Conservation (phyloP, 2,113 vertebrate species). For the Lontra canadensis region DNA sequence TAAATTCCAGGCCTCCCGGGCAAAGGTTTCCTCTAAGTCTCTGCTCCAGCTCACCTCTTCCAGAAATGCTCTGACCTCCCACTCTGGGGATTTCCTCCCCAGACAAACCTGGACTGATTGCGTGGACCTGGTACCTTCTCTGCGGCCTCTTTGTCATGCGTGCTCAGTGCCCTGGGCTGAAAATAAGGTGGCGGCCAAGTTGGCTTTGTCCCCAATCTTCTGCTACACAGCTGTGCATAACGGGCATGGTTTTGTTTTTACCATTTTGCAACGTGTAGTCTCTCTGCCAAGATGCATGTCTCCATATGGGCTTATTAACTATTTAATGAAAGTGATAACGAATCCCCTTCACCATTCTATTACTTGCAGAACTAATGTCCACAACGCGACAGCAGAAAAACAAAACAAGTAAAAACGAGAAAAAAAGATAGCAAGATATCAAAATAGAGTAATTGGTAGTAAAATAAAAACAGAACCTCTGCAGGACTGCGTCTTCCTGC, state of each 20-base stretch:
- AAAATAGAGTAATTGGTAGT: not conserved
- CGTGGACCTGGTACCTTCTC: not conserved
- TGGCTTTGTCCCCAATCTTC: not conserved
- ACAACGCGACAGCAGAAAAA: not conserved
- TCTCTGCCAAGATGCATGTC: not conserved
- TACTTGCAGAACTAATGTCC: not conserved
- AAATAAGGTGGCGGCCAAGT: not conserved
- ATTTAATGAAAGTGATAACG: not conserved
- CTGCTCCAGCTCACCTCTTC: not conserved
- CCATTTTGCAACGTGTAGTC: not conserved
- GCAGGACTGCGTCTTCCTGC: not conserved
- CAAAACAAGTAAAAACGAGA: not conserved
- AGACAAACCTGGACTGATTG: not conserved
- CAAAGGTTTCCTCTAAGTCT: not conserved
- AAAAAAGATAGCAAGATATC: not conserved
- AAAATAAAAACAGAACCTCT: not conserved
- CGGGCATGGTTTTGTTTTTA: not conserved
- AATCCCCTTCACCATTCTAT: not conserved
- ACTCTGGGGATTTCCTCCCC: not conserved
- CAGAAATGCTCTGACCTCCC: not conserved
- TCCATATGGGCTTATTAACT: not conserved
- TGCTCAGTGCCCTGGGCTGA: not conserved
- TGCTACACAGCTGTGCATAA: not conserved
- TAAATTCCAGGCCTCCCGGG: conserved; percentile 27
- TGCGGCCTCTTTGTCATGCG: not conserved